Conservation (phyloP, 37 sponge, comb jelly and placozoan species). For the Corticium candelabrum region DNA sequence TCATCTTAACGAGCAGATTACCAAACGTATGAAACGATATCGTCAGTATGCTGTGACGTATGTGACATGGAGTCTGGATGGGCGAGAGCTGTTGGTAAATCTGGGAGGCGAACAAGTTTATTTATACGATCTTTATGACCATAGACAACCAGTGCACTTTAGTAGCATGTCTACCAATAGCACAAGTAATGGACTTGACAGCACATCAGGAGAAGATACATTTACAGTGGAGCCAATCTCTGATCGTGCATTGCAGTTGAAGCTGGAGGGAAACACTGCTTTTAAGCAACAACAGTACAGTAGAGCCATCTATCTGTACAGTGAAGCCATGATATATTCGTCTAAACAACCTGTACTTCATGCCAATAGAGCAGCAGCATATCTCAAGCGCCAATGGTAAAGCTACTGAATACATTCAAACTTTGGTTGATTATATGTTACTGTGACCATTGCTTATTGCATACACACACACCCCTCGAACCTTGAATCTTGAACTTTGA, state of each 20-base stretch:
- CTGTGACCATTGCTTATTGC: too few relatives aligned
- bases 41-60: constrained; percentile 39
- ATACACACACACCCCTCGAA: too few relatives aligned
- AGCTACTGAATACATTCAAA: too few relatives aligned
- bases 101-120: constrained; percentile 70
- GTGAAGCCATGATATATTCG: constrained; percentile 28
- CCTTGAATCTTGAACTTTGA: too few relatives aligned
- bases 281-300: constrained; percentile 23
- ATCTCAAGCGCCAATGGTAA: constrained; percentile 2
- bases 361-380: constrained; percentile 52
- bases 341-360: constrained; percentile 44
- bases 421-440: too few relatives aligned
- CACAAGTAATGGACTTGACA: background rate
- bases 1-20: constrained; percentile 12
- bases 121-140: constrained; percentile 38
- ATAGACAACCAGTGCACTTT: background rate
- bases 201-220: background rate
- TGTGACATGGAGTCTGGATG: constrained; percentile 57
- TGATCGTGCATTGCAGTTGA: constrained; percentile 13
- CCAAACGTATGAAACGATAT: background rate
- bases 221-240: background rate
- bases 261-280: constrained; percentile 30
- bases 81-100: constrained; percentile 69
- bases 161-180: background rate
- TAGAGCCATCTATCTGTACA: constrained; percentile 46